Percentiles rank a stretch among this genome's conserved stretches.
phyloP scores from a whole-genome alignment of 2,888 invertebrate species.

The Ceramica pisi region DNA sequence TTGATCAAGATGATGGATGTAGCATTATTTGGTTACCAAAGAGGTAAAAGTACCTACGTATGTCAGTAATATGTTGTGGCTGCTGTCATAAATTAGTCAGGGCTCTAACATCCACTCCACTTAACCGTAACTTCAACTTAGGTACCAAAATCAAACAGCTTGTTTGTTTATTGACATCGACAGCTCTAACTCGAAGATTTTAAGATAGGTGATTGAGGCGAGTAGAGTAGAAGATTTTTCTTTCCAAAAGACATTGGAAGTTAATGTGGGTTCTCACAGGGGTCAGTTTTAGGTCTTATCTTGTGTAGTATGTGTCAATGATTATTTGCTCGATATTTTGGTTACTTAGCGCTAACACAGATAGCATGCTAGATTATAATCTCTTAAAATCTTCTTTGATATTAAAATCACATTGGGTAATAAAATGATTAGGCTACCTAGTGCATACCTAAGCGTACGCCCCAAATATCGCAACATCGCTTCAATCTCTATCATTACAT shows the following conservation, averaged over 20 bases:
- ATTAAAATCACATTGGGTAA: neutral
- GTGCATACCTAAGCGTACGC: constrained; percentile 6
- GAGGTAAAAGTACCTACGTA: neutral
- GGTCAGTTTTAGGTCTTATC: neutral
- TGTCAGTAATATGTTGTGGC: neutral
- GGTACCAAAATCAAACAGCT: neutral
- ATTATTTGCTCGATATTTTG: neutral
- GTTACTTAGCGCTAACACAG: neutral
- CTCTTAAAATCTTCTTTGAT: neutral
- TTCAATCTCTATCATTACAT: constrained; percentile 30
- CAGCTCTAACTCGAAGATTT: neutral
- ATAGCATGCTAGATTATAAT: neutral
- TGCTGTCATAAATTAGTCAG: neutral
- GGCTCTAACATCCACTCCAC: neutral
- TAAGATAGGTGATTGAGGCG: neutral
- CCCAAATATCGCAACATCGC: constrained; percentile 3
- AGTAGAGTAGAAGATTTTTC: neutral
- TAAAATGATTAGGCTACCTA: neutral
- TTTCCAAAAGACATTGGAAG: neutral
- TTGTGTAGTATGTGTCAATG: neutral
- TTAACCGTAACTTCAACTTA: neutral
- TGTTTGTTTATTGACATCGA: neutral
- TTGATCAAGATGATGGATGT: constrained; percentile 23
- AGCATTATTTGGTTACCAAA: neutral
- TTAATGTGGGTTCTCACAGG: neutral